A percentile compares a stretch with the other conserved stretches of the same genome.
These are phyloP conservation scores for Tridacna crocea DNA, from an alignment of 2,888 invertebrate genomes.

Conservation along the genomic window DNA sequence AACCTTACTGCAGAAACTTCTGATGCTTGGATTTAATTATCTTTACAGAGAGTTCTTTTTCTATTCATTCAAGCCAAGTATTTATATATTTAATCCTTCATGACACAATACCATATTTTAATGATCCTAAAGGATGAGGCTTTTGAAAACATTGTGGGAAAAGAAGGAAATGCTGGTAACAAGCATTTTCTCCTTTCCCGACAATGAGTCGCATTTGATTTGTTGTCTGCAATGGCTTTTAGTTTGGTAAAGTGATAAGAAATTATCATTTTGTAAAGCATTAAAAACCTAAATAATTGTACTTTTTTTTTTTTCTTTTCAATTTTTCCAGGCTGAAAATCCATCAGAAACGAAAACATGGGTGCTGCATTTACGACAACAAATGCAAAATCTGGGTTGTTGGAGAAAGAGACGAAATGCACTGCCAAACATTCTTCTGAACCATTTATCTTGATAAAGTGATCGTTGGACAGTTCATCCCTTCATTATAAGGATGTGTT, in stretches of 20 bases:
- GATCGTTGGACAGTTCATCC: too few species aligned
- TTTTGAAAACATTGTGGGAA: background rate
- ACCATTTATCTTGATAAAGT: slow-evolving; percentile 39
- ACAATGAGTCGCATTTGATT: background rate
- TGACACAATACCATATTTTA: too few species aligned
- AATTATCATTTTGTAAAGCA: background rate
- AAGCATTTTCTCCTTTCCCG: background rate
- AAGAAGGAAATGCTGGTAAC: background rate
- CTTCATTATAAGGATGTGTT: too few species aligned
- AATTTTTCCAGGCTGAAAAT: slow-evolving; percentile 91
- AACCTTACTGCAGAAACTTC: too few species aligned
- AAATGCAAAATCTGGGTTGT: slow-evolving; percentile 95
- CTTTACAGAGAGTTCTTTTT: too few species aligned
- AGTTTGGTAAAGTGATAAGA: too few species aligned
- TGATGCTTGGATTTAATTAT: too few species aligned
- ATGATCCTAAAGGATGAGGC: too few species aligned
- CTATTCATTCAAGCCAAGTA: too few species aligned
- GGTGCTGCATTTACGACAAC: slow-evolving; percentile 95
- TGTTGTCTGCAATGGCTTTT: too few species aligned
- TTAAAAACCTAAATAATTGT: too few species aligned
- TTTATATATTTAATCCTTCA: too few species aligned
- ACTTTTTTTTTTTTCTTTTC: background rate
- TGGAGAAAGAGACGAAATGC: slow-evolving; percentile 97
- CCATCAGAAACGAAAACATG: slow-evolving; percentile 93
- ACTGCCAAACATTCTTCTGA: slow-evolving; percentile 97